phyloP scores from a whole-genome alignment of 2,797 vertebrate genomes.

The Gymnopithys bicolor region DNA sequence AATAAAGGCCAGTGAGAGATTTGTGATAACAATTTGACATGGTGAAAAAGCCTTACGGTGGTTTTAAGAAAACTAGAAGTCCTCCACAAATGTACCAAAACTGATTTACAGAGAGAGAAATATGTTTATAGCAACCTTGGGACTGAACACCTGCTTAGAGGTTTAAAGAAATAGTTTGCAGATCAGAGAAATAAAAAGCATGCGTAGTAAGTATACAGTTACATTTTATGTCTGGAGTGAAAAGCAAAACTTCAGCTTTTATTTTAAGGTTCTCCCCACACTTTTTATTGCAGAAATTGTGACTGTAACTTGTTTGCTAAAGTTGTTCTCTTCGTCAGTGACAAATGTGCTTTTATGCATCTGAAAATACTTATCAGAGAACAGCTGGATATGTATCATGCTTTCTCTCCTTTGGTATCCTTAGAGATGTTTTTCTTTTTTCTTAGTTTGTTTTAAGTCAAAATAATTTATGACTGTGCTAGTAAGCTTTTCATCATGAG shows the following conservation, averaged over 20 bases:
- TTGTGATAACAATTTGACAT: constrained; percentile 49
- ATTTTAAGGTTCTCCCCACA: constrained; percentile 10
- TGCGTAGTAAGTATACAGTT: constrained; percentile 71
- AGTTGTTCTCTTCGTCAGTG: neutral
- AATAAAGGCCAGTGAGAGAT: constrained; percentile 27
- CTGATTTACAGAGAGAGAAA: constrained; percentile 20
- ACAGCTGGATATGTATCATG: neutral
- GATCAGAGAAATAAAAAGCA: constrained; percentile 78
- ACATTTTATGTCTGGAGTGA: constrained; percentile 66
- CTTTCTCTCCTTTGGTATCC: neutral
- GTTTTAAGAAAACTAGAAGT: constrained; percentile 58
- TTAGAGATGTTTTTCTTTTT: neutral
- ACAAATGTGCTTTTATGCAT: neutral
- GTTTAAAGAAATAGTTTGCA: constrained; percentile 72
- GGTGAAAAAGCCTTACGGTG: constrained; percentile 57
- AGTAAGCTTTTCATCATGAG: neutral
- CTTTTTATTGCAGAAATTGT: neutral
- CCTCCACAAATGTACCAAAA: constrained; percentile 39
- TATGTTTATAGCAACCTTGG: constrained; percentile 69
- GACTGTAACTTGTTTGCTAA: constrained; percentile 19
- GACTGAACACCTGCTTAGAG: constrained; percentile 60
- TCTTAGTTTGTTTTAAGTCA: neutral
- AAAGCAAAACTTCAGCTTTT: constrained; percentile 64
- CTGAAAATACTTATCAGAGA: neutral
- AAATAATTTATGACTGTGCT: neutral